Conservation (phyloP, 2,797 vertebrate species). For the Arremon aurantiirostris region DNA sequence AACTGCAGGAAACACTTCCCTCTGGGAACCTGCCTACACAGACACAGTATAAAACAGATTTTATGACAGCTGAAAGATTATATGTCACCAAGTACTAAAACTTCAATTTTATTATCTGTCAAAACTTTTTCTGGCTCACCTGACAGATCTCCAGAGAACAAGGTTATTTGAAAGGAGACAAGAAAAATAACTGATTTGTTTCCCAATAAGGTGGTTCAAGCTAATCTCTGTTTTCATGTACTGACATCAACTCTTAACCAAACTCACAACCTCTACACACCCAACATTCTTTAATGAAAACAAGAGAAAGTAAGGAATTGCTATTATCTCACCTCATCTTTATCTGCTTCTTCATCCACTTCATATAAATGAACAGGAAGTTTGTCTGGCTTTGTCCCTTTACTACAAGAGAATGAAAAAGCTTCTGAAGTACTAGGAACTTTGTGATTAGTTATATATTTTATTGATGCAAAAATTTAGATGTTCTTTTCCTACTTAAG, state of each 20-base stretch:
- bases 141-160: neutral
- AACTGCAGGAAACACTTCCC: neutral
- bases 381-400: conserved; percentile 87
- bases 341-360: conserved; percentile 97
- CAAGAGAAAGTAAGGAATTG: neutral
- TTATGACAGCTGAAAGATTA: neutral
- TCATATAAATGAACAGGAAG: conserved; percentile 93
- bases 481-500: neutral
- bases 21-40: neutral
- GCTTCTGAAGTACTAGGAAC: neutral
- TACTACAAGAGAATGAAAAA: conserved; percentile 77
- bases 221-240: neutral
- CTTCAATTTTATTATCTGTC: neutral
- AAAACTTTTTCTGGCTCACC: neutral
- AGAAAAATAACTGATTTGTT: neutral
- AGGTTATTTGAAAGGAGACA: neutral
- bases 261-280: neutral
- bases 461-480: neutral
- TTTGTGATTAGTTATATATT: neutral
- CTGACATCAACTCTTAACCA: neutral
- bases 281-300: neutral
- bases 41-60: neutral
- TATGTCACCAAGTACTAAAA: neutral
- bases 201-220: neutral
- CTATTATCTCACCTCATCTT: conserved; percentile 86